These are phyloP conservation scores for Drosophila saltans DNA, from an alignment of 1,140 invertebrate genomes.

Conservation along the genomic window DNA sequence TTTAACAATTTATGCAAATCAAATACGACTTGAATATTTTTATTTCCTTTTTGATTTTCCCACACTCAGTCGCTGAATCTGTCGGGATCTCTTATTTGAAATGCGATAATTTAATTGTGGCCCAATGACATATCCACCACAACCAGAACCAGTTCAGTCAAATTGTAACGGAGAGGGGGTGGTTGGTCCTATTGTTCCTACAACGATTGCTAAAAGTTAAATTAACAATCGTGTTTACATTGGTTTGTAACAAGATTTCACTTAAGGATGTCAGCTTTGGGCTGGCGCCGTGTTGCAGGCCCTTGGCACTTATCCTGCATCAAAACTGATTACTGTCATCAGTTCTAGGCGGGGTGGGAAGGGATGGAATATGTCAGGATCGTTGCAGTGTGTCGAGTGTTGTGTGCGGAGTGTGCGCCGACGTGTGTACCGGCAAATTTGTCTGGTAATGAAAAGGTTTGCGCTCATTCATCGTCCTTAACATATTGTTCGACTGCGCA, in stretches of 20 bases:
- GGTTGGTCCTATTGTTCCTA: constrained; percentile 31
- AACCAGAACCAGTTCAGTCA: constrained; percentile 16
- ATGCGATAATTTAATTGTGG: constrained; percentile 82
- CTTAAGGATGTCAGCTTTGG: constrained; percentile 81
- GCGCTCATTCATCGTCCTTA: constrained; percentile 67
- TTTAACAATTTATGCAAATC: constrained; percentile 65
- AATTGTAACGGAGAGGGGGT: neutral
- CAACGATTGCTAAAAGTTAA: constrained; percentile 72
- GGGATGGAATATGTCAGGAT: constrained; percentile 15
- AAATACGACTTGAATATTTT: constrained; percentile 44
- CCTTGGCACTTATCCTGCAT: constrained; percentile 60
- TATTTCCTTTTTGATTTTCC: constrained; percentile 62
- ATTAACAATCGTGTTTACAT: constrained; percentile 83
- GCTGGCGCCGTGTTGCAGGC: constrained; percentile 24
- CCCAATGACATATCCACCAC: constrained; percentile 64
- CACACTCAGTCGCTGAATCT: constrained; percentile 56
- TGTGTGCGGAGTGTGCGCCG: constrained; percentile 65
- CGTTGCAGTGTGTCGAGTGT: neutral
- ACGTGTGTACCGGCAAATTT: constrained; percentile 71
- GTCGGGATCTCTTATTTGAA: constrained; percentile 62
- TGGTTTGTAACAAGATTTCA: constrained; percentile 83
- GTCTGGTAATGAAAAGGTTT: constrained; percentile 81
- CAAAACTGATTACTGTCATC: constrained; percentile 82
- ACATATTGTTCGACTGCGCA: constrained; percentile 72
- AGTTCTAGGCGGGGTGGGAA: constrained; percentile 28